Conservation (phyloP, 1,140 invertebrate species). For the Drosophila murphyi region DNA sequence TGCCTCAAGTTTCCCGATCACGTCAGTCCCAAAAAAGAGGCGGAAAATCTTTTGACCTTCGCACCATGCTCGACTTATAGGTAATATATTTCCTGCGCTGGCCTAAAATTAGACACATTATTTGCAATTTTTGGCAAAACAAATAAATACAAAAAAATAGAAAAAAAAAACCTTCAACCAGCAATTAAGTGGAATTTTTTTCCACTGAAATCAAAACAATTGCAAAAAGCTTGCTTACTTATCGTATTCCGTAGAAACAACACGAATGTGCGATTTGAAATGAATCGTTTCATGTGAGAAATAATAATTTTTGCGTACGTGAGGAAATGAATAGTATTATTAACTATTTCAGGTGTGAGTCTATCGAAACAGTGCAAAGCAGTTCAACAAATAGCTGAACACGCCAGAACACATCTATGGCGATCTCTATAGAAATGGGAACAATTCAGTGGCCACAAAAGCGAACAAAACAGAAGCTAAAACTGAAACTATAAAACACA, state of each 20-base stretch:
- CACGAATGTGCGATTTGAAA: constrained; percentile 24
- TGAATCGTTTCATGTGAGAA: constrained; percentile 33
- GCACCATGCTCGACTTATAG: constrained; percentile 2
- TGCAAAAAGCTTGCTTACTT: constrained; percentile 20
- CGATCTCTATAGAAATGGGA: constrained; percentile 37
- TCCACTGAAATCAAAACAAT: constrained; percentile 20
- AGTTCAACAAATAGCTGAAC: constrained; percentile 49
- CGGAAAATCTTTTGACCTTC: constrained; percentile 19
- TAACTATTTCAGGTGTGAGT: constrained; percentile 26
- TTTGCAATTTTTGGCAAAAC: constrained; percentile 44
- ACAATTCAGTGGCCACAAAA: constrained; percentile 48
- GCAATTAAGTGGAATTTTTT: constrained; percentile 17
- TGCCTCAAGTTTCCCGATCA: constrained; percentile 24
- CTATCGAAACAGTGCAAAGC: constrained; percentile 18
- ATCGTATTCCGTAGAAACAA: not conserved
- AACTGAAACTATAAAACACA: constrained; percentile 50
- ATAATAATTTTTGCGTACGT: constrained; percentile 36
- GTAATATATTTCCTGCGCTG: constrained; percentile 44
- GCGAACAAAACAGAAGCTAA: constrained; percentile 43
- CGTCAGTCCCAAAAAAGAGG: constrained; percentile 11
- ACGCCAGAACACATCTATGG: constrained; percentile 42
- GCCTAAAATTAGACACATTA: constrained; percentile 44
- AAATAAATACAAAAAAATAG: constrained; percentile 21
- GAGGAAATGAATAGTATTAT: constrained; percentile 51
- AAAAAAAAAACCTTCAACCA: not conserved